Conservation (phyloP, 1,140 invertebrate species). For the Hermetia illucens region DNA sequence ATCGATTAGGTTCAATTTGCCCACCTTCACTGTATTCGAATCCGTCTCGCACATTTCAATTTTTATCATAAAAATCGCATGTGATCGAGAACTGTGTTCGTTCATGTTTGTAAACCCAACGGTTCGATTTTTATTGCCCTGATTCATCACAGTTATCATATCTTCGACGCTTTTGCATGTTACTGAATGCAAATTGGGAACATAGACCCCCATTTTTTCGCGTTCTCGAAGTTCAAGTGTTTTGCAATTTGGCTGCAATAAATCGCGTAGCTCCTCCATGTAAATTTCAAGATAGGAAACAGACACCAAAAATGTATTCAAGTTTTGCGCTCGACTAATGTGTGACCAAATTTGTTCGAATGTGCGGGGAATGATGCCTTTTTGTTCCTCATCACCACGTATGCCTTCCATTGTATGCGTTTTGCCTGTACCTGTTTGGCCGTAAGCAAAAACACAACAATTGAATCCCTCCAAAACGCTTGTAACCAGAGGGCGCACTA, state of each 20-base stretch:
- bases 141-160: constrained; percentile 77
- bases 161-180: constrained; percentile 85
- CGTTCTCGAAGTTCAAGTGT: constrained; percentile 55
- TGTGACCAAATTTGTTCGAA: constrained; percentile 94
- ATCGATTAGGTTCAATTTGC: constrained; percentile 62
- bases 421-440: constrained; percentile 88
- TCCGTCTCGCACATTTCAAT: constrained; percentile 85
- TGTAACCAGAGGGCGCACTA: constrained; percentile 80
- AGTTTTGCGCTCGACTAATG: constrained; percentile 69
- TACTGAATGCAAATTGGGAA: constrained; percentile 79
- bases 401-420: constrained; percentile 90
- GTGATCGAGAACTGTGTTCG: constrained; percentile 92
- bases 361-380: constrained; percentile 84
- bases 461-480: constrained; percentile 93
- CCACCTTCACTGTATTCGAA: constrained; percentile 48
- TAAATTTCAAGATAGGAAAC: constrained; percentile 93
- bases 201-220: constrained; percentile 73
- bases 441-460: constrained; percentile 94
- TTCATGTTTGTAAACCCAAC: constrained; percentile 98
- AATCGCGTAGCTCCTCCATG: constrained; percentile 83
- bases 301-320: constrained; percentile 82
- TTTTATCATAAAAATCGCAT: constrained; percentile 97
- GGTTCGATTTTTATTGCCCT: constrained; percentile 80
- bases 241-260: constrained; percentile 72
- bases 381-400: constrained; percentile 39